Evolutionary conservation across 2,113 vertebrate genomes (phyloP).

Genomic region (Octodon degus): DNA sequence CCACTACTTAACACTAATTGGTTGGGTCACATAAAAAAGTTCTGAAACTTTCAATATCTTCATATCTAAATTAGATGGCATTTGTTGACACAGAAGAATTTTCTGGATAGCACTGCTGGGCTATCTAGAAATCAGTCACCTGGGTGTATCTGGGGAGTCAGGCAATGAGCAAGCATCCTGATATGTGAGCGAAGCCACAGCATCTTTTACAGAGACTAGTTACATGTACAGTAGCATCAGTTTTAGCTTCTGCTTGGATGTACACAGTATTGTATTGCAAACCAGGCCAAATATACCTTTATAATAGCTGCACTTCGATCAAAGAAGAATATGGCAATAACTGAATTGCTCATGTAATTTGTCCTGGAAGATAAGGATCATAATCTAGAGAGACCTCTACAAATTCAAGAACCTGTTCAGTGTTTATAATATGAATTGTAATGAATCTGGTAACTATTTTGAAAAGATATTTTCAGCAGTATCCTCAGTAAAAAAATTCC

Average conservation of each 20-base stretch:
- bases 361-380: background rate
- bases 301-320: background rate
- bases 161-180: background rate
- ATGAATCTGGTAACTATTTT: conserved; percentile 40
- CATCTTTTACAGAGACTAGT: conserved; percentile 25
- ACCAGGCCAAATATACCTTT: background rate
- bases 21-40: background rate
- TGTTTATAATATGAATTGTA: background rate
- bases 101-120: background rate
- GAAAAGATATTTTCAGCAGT: background rate
- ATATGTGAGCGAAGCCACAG: background rate
- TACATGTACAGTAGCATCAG: conserved; percentile 52
- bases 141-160: conserved; percentile 50
- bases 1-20: conserved; percentile 6
- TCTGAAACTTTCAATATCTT: conserved; percentile 11
- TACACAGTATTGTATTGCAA: background rate
- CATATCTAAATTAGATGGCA: conserved; percentile 42
- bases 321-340: background rate
- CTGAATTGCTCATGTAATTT: background rate
- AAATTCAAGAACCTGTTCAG: background rate
- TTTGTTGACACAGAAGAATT: background rate
- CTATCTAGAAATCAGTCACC: conserved; percentile 53
- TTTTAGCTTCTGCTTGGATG: conserved; percentile 54
- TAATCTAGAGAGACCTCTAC: background rate
- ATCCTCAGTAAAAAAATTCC: conserved; percentile 25